Evolutionary conservation across 2,888 invertebrate species (phyloP).

Genomic region (Drosophila affinis): DNA sequence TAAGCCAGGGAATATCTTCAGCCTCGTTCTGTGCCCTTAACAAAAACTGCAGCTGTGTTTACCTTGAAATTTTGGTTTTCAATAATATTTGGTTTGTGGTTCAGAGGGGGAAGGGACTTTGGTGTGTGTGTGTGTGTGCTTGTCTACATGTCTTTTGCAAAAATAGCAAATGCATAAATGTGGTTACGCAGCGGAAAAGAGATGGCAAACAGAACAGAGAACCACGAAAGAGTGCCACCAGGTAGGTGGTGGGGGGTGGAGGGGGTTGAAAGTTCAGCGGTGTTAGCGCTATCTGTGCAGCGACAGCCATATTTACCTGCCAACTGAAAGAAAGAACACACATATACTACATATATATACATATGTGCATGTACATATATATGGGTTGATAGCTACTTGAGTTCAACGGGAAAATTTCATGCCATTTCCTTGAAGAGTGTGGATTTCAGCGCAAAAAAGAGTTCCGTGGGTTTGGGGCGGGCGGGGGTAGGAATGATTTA

Average conservation of each 20-base stretch:
- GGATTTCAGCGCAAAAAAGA: neutral
- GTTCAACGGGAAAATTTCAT: slow-evolving; percentile 37
- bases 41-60: slow-evolving; percentile 69
- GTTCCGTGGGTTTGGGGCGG: too few relatives aligned
- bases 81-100: slow-evolving; percentile 72
- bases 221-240: neutral
- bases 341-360: slow-evolving; percentile 19
- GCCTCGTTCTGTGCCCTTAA: slow-evolving; percentile 13
- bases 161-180: slow-evolving; percentile 75
- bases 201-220: slow-evolving; percentile 7
- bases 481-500: neutral
- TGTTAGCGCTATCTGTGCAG: slow-evolving; percentile 68
- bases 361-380: neutral
- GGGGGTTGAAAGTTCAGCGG: slow-evolving; percentile 58
- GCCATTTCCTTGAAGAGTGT: slow-evolving; percentile 27
- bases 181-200: slow-evolving; percentile 45
- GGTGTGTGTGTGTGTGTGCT: slow-evolving; percentile 43
- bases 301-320: slow-evolving; percentile 77
- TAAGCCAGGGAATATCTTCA: slow-evolving; percentile 35
- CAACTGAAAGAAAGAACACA: slow-evolving; percentile 52
- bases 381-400: slow-evolving; percentile 50
- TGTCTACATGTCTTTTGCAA: slow-evolving; percentile 70
- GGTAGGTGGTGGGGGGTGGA: neutral
- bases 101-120: slow-evolving; percentile 5
- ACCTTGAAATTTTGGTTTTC: slow-evolving; percentile 72